phyloP scores from a whole-genome alignment of 2,888 invertebrate species.

The Miltochrista miniata region DNA sequence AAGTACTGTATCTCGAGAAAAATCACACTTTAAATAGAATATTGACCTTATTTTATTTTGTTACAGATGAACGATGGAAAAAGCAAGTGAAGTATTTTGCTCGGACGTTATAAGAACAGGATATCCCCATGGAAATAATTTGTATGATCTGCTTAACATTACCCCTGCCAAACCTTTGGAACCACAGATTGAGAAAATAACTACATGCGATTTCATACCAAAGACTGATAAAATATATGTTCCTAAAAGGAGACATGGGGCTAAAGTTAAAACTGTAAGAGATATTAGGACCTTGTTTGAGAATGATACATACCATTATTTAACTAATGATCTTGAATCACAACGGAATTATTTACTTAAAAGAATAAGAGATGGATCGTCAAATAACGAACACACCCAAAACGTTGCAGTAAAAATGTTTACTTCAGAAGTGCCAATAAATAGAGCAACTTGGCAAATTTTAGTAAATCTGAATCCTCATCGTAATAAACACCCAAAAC shows the following conservation, averaged over 20 bases:
- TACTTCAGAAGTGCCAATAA: conserved; percentile 55
- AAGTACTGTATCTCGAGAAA: too few species aligned
- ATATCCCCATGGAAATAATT: conserved; percentile 47
- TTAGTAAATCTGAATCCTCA: conserved; percentile 69
- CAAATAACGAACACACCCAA: conserved; percentile 60
- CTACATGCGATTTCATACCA: conserved; percentile 55
- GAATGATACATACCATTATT: conserved; percentile 55
- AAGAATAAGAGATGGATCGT: conserved; percentile 63
- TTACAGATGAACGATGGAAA: conserved; percentile 50
- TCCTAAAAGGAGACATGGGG: conserved; percentile 60
- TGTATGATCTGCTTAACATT: conserved; percentile 57
- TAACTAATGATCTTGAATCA: conserved; percentile 58
- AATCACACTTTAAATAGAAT: too few species aligned
- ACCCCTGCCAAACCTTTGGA: conserved; percentile 51
- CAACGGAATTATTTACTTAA: conserved; percentile 61
- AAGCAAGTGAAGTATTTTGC: conserved; percentile 52
- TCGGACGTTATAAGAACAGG: conserved; percentile 58
- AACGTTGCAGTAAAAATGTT: conserved; percentile 58
- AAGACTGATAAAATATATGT: conserved; percentile 59
- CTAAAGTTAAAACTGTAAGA: conserved; percentile 70
- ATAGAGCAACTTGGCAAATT: conserved; percentile 73
- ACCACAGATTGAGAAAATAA: conserved; percentile 26
- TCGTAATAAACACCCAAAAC: conserved; percentile 48
- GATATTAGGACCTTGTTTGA: conserved; percentile 65
- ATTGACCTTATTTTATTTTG: conserved; percentile 7